Percentiles rank a stretch among this genome's conserved stretches.
Conservation (phyloP, 30 jellyfish, hydroid and myxozoan genomes). For the Aurelia sp. region DNA sequence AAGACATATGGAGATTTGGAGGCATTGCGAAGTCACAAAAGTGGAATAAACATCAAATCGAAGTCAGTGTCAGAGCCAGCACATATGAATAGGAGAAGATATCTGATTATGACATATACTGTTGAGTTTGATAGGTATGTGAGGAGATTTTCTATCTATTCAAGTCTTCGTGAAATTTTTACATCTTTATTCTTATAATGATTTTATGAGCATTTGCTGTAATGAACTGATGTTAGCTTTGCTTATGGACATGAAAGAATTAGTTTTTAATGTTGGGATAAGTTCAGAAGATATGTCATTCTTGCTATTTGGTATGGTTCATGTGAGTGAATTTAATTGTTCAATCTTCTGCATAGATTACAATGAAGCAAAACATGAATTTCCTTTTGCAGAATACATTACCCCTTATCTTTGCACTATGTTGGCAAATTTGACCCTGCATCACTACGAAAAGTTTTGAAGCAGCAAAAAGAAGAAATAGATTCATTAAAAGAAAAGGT, state of each 20-base stretch:
- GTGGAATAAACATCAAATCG: conserved; percentile 1
- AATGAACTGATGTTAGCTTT: no score
- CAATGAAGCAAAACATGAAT: background rate
- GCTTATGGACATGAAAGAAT: no score
- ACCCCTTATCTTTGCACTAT: conserved; percentile 83
- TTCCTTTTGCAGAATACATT: conserved; percentile 69
- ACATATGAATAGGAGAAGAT: conserved; percentile 52
- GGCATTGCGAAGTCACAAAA: conserved; percentile 68
- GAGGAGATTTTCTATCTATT: background rate
- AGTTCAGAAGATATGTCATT: no score
- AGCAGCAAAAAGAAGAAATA: conserved; percentile 58
- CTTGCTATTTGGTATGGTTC: background rate
- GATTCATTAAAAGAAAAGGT: conserved; percentile 55
- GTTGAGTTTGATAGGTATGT: conserved; percentile 91
- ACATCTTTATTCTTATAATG: background rate
- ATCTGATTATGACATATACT: conserved; percentile 87
- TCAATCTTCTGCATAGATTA: background rate
- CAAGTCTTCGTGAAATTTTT: background rate
- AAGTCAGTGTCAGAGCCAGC: conserved; percentile 1
- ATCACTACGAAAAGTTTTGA: conserved; percentile 28
- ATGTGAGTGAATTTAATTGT: background rate
- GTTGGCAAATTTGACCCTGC: conserved; percentile 73
- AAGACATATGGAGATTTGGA: conserved; percentile 86
- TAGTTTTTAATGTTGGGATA: no score
- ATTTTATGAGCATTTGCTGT: background rate